Evolutionary conservation across 2,113 vertebrate genomes (phyloP), one percentile per base, ranked within the genome.

Genomic region (Colinus virginianus): DNA sequence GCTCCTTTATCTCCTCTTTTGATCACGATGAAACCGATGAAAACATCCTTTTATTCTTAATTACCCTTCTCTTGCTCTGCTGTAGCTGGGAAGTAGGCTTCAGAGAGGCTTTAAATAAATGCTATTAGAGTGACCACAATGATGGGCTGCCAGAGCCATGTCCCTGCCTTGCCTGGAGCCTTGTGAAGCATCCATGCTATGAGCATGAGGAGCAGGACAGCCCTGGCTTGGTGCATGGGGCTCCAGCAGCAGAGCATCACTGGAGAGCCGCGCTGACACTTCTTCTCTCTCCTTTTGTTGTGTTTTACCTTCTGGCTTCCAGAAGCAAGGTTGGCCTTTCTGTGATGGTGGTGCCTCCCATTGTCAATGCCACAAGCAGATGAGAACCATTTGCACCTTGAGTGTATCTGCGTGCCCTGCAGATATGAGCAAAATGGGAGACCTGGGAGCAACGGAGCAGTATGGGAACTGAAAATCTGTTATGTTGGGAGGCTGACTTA

Each of bases 201-300:
- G 15, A 32, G 69, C 45, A 64, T 20, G 7, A 88, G 58, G 46
- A 86, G 56, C 61, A 58, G 87, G 55, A 63, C 55, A 42, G 23
- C 51, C 42, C 55, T 76, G 38, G 61, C 56, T 70, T 1, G 0
- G 40, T 0, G 68, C 38, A 1, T 6, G 56, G 42, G 55, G 56
- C 38, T 26, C 72, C 0, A 0, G 40, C 70, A 67, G 56, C 70
- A 53, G 25, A 62, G 17, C 49, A 13, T 56, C 0, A 0, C 70
- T 64, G 84, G 34, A 78, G 16, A n/a, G 17, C 2, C 0, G 1
- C 7, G 51, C 74, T 78, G 77, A 56, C 40, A 42, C 93, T 91
- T 53, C 61, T 80, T 3, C 26, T 75, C 69, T 78, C 62, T 64
- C 14, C 26, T 68, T 68, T 26, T 22, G 17, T 18, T 16, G 22